phyloP scores from a whole-genome alignment of 2,888 invertebrate genomes.

The Hipparchia sbordonii region DNA sequence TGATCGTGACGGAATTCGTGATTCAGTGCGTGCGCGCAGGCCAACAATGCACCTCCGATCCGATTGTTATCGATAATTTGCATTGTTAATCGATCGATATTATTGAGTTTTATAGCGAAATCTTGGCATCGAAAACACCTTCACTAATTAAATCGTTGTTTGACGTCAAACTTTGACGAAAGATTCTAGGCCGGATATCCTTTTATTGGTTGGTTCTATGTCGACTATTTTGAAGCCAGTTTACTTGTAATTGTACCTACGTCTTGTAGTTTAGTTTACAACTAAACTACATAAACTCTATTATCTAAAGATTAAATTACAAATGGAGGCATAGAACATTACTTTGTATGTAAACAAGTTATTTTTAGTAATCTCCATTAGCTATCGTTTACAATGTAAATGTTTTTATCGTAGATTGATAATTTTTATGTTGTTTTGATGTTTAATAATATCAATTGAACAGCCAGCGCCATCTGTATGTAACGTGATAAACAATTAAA shows the following conservation, averaged over 20 bases:
- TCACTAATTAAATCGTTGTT: conserved; percentile 21
- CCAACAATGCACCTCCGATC: conserved; percentile 50
- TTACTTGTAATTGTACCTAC: background rate
- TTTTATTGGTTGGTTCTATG: conserved; percentile 17
- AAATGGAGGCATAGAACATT: background rate
- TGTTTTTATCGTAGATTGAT: background rate
- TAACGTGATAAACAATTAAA: conserved; percentile 32
- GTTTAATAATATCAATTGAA: background rate
- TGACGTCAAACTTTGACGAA: conserved; percentile 30
- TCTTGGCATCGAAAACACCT: conserved; percentile 33
- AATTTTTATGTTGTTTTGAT: background rate
- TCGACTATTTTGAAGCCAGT: conserved; percentile 17
- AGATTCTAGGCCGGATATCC: conserved; percentile 28
- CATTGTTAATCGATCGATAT: conserved; percentile 47
- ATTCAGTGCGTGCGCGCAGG: conserved; percentile 64
- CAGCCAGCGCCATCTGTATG: conserved; percentile 49
- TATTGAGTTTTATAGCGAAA: conserved; percentile 38
- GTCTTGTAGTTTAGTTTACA: too few relatives aligned
- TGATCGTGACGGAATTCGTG: conserved; percentile 35
- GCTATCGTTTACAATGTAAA: background rate
- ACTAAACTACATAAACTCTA: background rate
- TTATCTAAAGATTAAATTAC: background rate
- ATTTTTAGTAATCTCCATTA: background rate
- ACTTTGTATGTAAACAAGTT: background rate
- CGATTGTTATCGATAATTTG: conserved; percentile 39